These are phyloP conservation scores for Myiozetetes cayanensis DNA, from an alignment of 2,113 vertebrate species.

Conservation along the genomic window DNA sequence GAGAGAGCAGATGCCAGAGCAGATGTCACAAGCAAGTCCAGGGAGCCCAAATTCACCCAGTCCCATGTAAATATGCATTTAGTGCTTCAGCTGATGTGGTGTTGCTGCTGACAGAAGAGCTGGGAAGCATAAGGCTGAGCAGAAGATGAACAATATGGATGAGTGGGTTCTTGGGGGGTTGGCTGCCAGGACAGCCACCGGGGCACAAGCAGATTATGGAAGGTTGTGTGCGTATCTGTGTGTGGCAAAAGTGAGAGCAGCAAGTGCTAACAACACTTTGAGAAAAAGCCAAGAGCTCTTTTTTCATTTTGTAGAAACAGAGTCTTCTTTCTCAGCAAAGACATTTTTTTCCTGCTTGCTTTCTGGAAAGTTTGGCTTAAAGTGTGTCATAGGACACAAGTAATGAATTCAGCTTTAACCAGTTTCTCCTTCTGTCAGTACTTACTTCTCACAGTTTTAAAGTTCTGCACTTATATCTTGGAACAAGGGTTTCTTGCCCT, in stretches of 20 bases:
- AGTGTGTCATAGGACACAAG: neutral
- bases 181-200: fast-evolving
- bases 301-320: neutral
- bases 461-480: neutral
- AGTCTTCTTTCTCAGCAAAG: neutral
- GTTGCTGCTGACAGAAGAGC: neutral
- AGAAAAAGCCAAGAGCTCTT: neutral
- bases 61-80: neutral
- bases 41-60: neutral
- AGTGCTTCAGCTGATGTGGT: neutral
- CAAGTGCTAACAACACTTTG: neutral
- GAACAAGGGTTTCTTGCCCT: neutral
- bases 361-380: neutral
- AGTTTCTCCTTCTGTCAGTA: neutral
- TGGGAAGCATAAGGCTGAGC: neutral
- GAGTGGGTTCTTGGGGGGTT: neutral
- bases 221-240: neutral
- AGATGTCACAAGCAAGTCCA: neutral
- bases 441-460: neutral
- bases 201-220: neutral
- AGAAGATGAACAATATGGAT: neutral
- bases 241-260: neutral
- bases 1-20: neutral
- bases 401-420: neutral
- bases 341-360: neutral